These are phyloP conservation scores for Hoplias malabaricus DNA, from an alignment of 2,113 vertebrate species.

Conservation along the genomic window DNA sequence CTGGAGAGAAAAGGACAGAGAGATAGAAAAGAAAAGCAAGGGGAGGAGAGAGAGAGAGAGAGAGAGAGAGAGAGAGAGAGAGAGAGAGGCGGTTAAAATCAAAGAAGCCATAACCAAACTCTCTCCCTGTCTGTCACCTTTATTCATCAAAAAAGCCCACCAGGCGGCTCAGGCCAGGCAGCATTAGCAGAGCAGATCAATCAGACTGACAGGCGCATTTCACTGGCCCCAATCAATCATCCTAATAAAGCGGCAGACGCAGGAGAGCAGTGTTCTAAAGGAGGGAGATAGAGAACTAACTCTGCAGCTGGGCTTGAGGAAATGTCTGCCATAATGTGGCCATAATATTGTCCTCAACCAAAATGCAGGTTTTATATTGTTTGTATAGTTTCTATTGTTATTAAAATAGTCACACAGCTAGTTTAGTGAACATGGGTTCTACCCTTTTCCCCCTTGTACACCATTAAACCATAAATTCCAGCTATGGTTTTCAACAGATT, in stretches of 20 bases:
- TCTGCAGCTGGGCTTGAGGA: conserved; percentile 24
- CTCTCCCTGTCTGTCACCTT: conserved; percentile 57
- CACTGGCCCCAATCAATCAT: conserved; percentile 64
- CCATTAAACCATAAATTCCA: not conserved
- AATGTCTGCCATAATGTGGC: not conserved
- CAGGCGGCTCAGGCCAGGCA: not conserved
- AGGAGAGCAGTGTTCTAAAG: conserved; percentile 36
- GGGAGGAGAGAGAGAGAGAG: conserved; percentile 64
- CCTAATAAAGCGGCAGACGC: conserved; percentile 53
- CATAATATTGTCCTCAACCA: not conserved
- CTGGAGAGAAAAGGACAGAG: too few species aligned
- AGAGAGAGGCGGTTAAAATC: conserved; percentile 56
- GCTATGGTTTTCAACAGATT: not conserved
- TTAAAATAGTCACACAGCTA: not conserved
- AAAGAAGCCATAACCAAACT: conserved; percentile 68
- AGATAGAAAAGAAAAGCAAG: too few species aligned
- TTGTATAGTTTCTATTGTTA: not conserved
- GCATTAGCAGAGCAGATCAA: conserved; percentile 59
- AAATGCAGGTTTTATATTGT: not conserved
- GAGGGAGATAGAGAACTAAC: not conserved
- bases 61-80: not conserved
- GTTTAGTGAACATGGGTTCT: not conserved
- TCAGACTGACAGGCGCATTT: conserved; percentile 70
- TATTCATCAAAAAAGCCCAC: conserved; percentile 63
- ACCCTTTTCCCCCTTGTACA: not conserved